Evolutionary conservation across 2,113 vertebrate species (phyloP).

Genomic region (Macroglossus sobrinus): DNA sequence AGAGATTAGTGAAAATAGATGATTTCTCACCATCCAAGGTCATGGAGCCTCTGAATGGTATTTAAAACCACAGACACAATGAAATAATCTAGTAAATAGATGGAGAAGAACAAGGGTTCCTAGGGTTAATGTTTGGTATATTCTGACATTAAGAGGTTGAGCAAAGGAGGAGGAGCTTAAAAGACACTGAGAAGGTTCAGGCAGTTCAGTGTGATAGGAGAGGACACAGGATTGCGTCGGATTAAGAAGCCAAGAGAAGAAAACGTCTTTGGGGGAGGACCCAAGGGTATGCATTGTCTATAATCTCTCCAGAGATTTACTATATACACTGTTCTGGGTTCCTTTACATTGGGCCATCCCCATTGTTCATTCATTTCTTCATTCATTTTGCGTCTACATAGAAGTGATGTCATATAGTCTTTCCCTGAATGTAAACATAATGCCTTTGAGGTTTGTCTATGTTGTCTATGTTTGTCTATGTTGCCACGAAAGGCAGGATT

Average conservation of each 20-base stretch:
- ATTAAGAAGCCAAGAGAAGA: neutral
- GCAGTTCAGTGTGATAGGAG: neutral
- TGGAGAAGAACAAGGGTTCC: neutral
- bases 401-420: too few relatives aligned
- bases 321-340: neutral
- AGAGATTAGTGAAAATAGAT: neutral
- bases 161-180: neutral
- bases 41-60: too few relatives aligned
- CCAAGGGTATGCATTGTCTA: neutral
- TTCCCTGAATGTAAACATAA: too few relatives aligned
- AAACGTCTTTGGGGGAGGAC: neutral
- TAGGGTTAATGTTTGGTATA: neutral
- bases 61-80: neutral
- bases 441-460: too few relatives aligned
- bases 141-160: neutral
- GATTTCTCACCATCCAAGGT: neutral
- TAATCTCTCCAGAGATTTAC: neutral
- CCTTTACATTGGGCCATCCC: neutral
- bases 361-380: neutral
- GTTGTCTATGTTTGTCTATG: too few relatives aligned
- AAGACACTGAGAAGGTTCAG: neutral
- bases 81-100: neutral
- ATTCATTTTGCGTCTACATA: neutral
- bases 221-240: neutral
- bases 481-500: too few relatives aligned